Base-by-base conservation (phyloP, 2,797 vertebrate genomes). In the Pangasius sanitwongsei region DNA sequence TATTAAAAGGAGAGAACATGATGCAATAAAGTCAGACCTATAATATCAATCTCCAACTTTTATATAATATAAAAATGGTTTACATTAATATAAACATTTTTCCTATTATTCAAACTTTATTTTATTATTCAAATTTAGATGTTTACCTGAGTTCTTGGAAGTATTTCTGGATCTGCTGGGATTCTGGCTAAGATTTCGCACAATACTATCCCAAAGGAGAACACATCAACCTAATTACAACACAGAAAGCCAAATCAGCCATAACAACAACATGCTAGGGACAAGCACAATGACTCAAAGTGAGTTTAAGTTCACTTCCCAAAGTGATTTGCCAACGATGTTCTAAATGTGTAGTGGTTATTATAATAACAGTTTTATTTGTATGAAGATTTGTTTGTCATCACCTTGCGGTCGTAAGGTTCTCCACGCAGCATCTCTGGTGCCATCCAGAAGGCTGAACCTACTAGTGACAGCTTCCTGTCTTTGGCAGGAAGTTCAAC, bases 371-470 rank as follows among this genome's bases (percentile, higher is more conserved):
- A 86, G 84, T 34, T 86, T 15, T 37, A 34, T 12, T 57, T 70
- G n/a, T 53, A 12, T 20, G 6, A 74, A n/a, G 70, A 34, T n/a
- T 41, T 8, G 1, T 63, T 25, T 84, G 34, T 37, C 57, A 0
- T 89, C 92, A 97, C 97, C 96, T 98, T 98, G 82, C 96, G 94
- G 94, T 98, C 97, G 0, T 98, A 98, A 0, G 95, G 97, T 88
- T 98, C 97, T 57, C 97, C 97, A 0, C 97, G 92, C 65, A 98
- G 94, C 97, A 98, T 98, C 93, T 98, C 97, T 0, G 97, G 97
- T 9, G 97, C 97, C 97, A 98, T 98, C 97, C 97, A 98, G 93
- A 97, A 98, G 44, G 97, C 97, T 0, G 97, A 97, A 57, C 97
- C 97, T 87, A 98, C 97, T 84, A 98, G 92, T 0, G 97, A 98